Conservation (phyloP, 2,113 vertebrate genomes). For the Spheniscus mendiculus region DNA sequence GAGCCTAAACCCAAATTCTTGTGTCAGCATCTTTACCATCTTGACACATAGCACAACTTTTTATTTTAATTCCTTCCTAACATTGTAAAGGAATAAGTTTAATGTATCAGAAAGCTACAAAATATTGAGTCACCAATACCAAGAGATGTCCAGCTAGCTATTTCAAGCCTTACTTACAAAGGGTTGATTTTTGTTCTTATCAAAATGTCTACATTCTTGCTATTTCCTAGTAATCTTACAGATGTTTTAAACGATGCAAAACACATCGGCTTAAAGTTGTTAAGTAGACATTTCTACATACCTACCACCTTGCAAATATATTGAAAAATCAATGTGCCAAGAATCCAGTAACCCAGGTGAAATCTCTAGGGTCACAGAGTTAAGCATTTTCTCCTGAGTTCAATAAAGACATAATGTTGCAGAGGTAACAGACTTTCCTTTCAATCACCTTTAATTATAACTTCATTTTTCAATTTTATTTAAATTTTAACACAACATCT, state of each 20-base stretch:
- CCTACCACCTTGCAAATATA: background rate
- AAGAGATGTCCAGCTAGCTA: background rate
- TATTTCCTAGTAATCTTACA: background rate
- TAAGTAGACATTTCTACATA: background rate
- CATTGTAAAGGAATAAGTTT: background rate
- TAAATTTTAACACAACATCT: background rate
- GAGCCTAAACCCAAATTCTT: background rate
- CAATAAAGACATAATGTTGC: background rate
- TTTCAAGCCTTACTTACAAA: background rate
- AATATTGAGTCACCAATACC: background rate
- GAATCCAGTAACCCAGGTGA: background rate
- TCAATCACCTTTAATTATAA: background rate
- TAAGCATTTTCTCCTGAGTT: background rate
- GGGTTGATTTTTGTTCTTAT: background rate
- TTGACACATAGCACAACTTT: accelerated
- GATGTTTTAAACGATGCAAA: background rate
- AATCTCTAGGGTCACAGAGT: background rate
- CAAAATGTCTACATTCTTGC: background rate
- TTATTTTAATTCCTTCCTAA: background rate
- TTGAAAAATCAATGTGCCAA: background rate
- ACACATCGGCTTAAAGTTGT: background rate
- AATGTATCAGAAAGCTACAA: background rate
- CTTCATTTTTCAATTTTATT: background rate
- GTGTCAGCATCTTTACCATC: background rate
- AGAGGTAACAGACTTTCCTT: background rate